Conservation (phyloP, 53 echinoderm and acorn worm genomes). For the Arbacia lixula region DNA sequence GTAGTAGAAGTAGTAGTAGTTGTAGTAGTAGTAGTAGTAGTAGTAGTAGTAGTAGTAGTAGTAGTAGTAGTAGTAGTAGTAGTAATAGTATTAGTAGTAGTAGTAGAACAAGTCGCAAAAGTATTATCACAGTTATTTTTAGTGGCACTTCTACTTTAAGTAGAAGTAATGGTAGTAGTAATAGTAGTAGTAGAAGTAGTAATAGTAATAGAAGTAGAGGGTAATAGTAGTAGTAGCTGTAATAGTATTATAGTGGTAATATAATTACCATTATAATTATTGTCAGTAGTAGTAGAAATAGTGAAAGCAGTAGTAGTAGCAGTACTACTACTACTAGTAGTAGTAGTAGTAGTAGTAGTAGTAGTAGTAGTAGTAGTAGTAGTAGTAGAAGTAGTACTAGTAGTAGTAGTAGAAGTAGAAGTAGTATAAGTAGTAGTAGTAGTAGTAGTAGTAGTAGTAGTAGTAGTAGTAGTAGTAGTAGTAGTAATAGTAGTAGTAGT, state of each 20-base stretch:
- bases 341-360: constrained; percentile 1
- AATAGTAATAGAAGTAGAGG: background rate
- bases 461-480: constrained; percentile 11
- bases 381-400: background rate
- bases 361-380: constrained; percentile 6
- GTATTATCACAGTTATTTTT: too few species aligned
- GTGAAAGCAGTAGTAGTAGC: background rate
- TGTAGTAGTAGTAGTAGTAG: background rate
- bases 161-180: background rate
- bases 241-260: background rate
- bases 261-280: background rate
- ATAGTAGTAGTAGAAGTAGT: background rate
- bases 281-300: background rate
- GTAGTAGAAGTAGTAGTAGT: background rate
- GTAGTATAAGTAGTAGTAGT: constrained; percentile 3
- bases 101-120: background rate
- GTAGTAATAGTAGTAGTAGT: background rate
- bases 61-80: background rate
- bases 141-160: too few species aligned
- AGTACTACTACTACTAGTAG: background rate
- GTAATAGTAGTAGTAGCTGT: background rate
- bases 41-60: background rate
- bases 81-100: background rate
- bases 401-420: background rate
- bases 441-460: constrained; percentile 11